Evolutionary conservation across 1,140 invertebrate genomes (phyloP).

Genomic region (Lutraria rhynchaena): DNA sequence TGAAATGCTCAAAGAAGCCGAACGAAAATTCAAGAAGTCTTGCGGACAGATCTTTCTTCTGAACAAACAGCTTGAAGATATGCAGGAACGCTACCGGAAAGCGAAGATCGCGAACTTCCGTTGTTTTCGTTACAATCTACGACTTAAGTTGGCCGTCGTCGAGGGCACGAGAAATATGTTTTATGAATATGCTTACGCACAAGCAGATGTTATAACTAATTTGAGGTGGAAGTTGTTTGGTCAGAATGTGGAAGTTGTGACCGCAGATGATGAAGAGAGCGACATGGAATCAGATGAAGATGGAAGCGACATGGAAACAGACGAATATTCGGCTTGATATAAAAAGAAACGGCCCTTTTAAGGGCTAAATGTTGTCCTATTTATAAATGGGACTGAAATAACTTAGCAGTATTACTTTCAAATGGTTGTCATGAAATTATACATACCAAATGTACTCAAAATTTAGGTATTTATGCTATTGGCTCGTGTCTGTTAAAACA

Average conservation of each 20-base stretch:
- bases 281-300: neutral
- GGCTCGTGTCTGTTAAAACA: too few species aligned
- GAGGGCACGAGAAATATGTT: slow-evolving; percentile 56
- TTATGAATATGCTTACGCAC: slow-evolving; percentile 52
- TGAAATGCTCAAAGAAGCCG: slow-evolving; percentile 4
- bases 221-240: slow-evolving; percentile 35
- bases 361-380: slow-evolving; percentile 5
- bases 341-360: slow-evolving; percentile 3
- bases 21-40: slow-evolving; percentile 34
- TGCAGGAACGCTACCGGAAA: slow-evolving; percentile 33
- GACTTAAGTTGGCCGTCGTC: slow-evolving; percentile 42
- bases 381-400: too few species aligned
- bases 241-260: slow-evolving; percentile 12
- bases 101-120: slow-evolving; percentile 39
- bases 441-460: too few species aligned
- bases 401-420: too few species aligned
- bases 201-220: slow-evolving; percentile 48
- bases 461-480: too few species aligned
- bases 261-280: slow-evolving; percentile 17
- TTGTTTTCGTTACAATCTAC: slow-evolving; percentile 52
- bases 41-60: slow-evolving; percentile 23
- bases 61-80: slow-evolving; percentile 31
- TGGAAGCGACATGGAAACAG: neutral
- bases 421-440: too few species aligned
- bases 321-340: neutral